phyloP scores from a whole-genome alignment of 2,888 invertebrate genomes.

The Sepioteuthis lessoniana region DNA sequence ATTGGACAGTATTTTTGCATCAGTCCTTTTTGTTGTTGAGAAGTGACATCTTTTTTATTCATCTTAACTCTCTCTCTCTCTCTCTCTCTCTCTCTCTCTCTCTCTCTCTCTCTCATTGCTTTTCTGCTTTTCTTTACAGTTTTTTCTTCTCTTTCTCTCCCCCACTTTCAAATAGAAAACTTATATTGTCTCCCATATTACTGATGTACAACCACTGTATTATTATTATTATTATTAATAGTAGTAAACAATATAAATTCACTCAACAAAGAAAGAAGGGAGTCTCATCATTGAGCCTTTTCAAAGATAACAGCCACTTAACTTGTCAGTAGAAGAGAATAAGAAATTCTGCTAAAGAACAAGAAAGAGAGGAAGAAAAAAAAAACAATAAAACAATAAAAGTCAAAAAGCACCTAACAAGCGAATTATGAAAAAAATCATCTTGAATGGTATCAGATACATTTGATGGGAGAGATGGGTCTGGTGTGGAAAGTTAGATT shows the following conservation, averaged over 20 bases:
- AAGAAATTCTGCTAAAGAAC: slow-evolving; percentile 36
- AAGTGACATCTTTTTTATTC: slow-evolving; percentile 38
- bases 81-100: background rate
- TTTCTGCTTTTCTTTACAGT: background rate
- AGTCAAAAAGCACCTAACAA: slow-evolving; percentile 39
- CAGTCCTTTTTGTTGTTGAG: background rate
- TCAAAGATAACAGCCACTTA: slow-evolving; percentile 47
- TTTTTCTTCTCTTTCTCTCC: background rate
- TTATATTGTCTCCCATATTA: slow-evolving; percentile 43
- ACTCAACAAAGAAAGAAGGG: background rate
- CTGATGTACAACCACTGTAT: background rate
- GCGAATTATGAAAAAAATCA: slow-evolving; percentile 40
- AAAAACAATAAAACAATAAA: background rate
- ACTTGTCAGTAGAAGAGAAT: slow-evolving; percentile 42
- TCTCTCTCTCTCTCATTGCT: background rate
- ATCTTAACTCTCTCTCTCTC: background rate
- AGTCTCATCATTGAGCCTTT: slow-evolving; percentile 41
- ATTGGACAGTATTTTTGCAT: slow-evolving; percentile 46
- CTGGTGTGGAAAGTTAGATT: background rate
- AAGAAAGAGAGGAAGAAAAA: background rate
- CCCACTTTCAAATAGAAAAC: slow-evolving; percentile 24
- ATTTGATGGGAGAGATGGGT: background rate
- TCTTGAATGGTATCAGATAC: slow-evolving; percentile 42
- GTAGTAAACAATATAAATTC: slow-evolving; percentile 41
- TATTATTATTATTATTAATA: background rate